Conservation (phyloP, 1,140 invertebrate species). For the Hetaerina americana region DNA sequence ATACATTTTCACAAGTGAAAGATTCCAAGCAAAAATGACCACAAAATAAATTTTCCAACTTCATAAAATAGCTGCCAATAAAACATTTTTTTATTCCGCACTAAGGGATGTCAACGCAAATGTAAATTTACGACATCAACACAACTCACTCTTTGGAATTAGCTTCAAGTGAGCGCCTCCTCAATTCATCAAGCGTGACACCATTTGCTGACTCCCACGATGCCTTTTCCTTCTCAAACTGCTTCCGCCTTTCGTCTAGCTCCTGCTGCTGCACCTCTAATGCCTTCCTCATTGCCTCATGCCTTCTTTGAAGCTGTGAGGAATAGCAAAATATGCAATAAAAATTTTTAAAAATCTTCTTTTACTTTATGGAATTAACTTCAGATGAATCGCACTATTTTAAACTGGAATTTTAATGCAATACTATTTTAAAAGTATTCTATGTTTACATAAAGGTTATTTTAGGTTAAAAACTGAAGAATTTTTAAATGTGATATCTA, state of each 20-base stretch:
- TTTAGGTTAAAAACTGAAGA: no score
- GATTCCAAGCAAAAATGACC: conserved; percentile 6
- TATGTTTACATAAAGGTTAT: no score
- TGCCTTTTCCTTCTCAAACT: conserved; percentile 74
- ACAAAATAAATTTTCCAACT: conserved; percentile 13
- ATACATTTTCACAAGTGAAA: not conserved
- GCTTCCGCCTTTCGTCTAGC: conserved; percentile 74
- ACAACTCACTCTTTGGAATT: conserved; percentile 71
- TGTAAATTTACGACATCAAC: conserved; percentile 13
- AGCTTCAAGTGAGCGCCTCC: conserved; percentile 68
- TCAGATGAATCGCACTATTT: no score
- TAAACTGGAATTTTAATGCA: no score
- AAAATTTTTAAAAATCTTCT: no score
- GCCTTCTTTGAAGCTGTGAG: conserved; percentile 45
- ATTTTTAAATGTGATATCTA: no score
- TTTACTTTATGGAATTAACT: no score
- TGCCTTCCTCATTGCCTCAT: conserved; percentile 53
- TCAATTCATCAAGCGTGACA: conserved; percentile 71
- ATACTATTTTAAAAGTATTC: no score
- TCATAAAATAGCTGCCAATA: conserved; percentile 10
- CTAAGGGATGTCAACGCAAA: conserved; percentile 8
- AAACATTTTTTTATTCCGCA: conserved; percentile 1
- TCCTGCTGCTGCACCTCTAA: conserved; percentile 81
- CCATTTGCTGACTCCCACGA: conserved; percentile 83
- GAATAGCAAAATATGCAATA: conserved; percentile 13